Evolutionary conservation across 1,140 invertebrate genomes (phyloP).

Genomic region (Meteorus sp.): DNA sequence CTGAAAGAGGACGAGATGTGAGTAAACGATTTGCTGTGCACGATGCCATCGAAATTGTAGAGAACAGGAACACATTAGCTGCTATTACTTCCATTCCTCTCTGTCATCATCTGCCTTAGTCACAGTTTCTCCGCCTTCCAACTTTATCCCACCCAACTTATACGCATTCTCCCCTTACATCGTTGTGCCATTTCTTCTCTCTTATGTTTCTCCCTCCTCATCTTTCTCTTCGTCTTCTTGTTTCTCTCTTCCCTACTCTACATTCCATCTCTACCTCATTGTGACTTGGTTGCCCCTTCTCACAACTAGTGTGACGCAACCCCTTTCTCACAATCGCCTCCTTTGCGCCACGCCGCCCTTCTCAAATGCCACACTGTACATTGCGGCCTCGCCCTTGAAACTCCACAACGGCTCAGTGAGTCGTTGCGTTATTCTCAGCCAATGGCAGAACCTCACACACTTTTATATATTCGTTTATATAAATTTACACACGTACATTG

Average conservation of each 20-base stretch:
- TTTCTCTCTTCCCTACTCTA: not conserved
- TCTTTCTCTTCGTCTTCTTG: not conserved
- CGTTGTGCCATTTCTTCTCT: constrained; percentile 6
- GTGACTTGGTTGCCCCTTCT: not conserved
- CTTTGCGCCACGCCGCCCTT: constrained; percentile 26
- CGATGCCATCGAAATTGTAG: constrained; percentile 24
- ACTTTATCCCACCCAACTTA: constrained; percentile 20
- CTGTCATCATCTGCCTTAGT: constrained; percentile 31
- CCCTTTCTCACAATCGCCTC: constrained; percentile 25
- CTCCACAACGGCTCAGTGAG: constrained; percentile 27
- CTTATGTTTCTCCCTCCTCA: constrained; percentile 6
- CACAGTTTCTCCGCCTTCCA: constrained; percentile 19
- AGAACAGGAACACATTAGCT: constrained; percentile 38
- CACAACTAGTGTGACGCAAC: constrained; percentile 12
- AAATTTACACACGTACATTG: too few species aligned
- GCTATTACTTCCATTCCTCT: constrained; percentile 42
- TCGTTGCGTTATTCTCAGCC: constrained; percentile 33
- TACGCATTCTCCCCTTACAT: constrained; percentile 28
- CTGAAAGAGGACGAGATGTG: not conserved
- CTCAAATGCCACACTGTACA: constrained; percentile 9
- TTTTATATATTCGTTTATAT: not conserved
- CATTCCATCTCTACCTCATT: too few species aligned
- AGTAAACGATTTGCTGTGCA: constrained; percentile 19
- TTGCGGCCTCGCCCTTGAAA: constrained; percentile 40
- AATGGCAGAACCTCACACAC: constrained; percentile 32